Evolutionary conservation across 2,113 vertebrate species (phyloP).

Genomic region (Odontophorus gujanensis): DNA sequence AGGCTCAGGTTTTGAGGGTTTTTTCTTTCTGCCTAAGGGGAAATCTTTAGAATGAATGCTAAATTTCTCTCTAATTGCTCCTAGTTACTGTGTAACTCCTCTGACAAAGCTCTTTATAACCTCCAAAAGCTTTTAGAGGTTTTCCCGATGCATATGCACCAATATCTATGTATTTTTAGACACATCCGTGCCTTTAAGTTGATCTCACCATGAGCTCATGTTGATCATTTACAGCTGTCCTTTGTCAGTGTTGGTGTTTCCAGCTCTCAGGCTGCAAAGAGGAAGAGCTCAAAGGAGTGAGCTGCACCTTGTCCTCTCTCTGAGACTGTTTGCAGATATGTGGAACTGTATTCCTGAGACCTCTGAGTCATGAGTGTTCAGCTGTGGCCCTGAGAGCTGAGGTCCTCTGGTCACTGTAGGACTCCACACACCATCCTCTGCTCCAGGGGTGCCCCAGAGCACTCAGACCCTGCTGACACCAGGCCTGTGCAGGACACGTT

Average conservation of each 20-base stretch:
- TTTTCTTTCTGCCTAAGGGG: neutral
- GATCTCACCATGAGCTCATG: neutral
- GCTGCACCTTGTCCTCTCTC: neutral
- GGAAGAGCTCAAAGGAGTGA: neutral
- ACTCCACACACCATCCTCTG: neutral
- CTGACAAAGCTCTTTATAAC: neutral
- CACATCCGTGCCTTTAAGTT: neutral
- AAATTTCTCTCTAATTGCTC: neutral
- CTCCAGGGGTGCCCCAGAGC: neutral
- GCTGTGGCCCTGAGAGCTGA: neutral
- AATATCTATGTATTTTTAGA: neutral
- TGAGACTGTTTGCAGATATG: neutral
- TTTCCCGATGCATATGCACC: neutral
- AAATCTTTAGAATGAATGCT: neutral
- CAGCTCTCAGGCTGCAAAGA: neutral
- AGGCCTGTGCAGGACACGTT: fast-evolving
- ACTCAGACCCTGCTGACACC: neutral
- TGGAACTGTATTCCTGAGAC: neutral
- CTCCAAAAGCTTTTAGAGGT: neutral
- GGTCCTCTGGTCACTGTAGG: neutral
- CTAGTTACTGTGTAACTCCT: neutral
- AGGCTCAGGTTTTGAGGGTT: neutral
- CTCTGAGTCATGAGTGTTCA: neutral
- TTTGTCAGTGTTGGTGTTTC: neutral
- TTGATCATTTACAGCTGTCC: neutral